Base-by-base conservation (phyloP, 2,797 vertebrate genomes). In the Helostoma temminkii region DNA sequence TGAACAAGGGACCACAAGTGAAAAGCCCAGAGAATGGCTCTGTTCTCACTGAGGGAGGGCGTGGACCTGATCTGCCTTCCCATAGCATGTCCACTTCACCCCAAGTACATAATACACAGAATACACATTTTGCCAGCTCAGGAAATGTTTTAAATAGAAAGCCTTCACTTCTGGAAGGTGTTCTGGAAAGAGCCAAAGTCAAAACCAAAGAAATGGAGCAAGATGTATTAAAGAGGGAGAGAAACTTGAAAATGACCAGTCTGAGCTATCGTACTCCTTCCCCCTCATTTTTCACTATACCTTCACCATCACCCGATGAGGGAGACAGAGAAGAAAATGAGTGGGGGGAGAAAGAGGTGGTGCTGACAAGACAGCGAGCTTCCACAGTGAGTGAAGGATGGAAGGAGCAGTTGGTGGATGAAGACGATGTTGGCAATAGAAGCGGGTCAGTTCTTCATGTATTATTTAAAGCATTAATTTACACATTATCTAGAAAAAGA, bases 351-450 rank as follows among this genome's bases (percentile, higher is more conserved):
- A 79, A 87, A 50, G 88, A 90, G 67, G 80, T 86, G 80, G 77
- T 70, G 66, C 49, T 88, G 10, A 42, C 71, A 61, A 84, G 84
- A 69, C 64, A 47, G 69, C 57, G 68, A 47, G 82, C 74, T 3
- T 76, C 68, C 28, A 73, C 63, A 0, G 89, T 86, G 61, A 88
- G 81, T 66, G 19, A 81, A 37, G 84, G 79, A 55, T 91, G 88
- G 91, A 91, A 60, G 59, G 92, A 93, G 79, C 88, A 90, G 75
- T 82, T 89, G 46, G 91, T 93, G 56, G 92, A 94, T 0, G 93
- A 76, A 24, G 89, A 92, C 37, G 82, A 90, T 5, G 86, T 90
- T 6, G 88, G 89, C 28, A 86, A 60, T 21, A 90, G 61, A 36
- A 72, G 66, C 76, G 89, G 91, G 94, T 94, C 9, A 82, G 92